Evolutionary conservation across 2,888 invertebrate species (phyloP).

Genomic region (Flexamia atlantica): DNA sequence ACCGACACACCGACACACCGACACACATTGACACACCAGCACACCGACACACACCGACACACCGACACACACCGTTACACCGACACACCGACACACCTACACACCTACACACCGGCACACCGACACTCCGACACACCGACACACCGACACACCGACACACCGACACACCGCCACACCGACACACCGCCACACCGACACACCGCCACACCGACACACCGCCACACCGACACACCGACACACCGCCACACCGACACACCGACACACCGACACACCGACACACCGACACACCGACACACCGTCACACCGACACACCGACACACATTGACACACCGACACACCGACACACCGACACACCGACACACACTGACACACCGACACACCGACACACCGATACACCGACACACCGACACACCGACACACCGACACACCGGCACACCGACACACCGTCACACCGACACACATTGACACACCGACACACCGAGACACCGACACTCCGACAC

Average conservation of each 20-base stretch:
- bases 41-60: constrained; percentile 63
- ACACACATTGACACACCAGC: constrained; percentile 62
- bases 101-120: constrained; percentile 70
- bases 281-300: constrained; percentile 62
- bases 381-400: constrained; percentile 65
- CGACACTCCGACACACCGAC: constrained; percentile 72
- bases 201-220: constrained; percentile 62
- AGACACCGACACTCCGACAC: constrained; percentile 67
- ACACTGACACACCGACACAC: constrained; percentile 62
- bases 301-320: constrained; percentile 61
- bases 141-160: constrained; percentile 62
- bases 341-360: constrained; percentile 61
- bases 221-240: constrained; percentile 61
- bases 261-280: constrained; percentile 73
- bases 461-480: constrained; percentile 62
- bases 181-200: constrained; percentile 62
- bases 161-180: constrained; percentile 60
- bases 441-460: constrained; percentile 61
- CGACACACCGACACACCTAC: constrained; percentile 62
- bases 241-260: constrained; percentile 60
- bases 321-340: constrained; percentile 62
- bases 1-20: constrained; percentile 62
- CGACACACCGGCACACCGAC: constrained; percentile 62
- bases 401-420: constrained; percentile 73
- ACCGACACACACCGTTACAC: constrained; percentile 59